Evolutionary conservation across 2,797 vertebrate species (phyloP), one percentile per base, ranked within the genome.

Genomic region (Melanotaenia parkinsoni): DNA sequence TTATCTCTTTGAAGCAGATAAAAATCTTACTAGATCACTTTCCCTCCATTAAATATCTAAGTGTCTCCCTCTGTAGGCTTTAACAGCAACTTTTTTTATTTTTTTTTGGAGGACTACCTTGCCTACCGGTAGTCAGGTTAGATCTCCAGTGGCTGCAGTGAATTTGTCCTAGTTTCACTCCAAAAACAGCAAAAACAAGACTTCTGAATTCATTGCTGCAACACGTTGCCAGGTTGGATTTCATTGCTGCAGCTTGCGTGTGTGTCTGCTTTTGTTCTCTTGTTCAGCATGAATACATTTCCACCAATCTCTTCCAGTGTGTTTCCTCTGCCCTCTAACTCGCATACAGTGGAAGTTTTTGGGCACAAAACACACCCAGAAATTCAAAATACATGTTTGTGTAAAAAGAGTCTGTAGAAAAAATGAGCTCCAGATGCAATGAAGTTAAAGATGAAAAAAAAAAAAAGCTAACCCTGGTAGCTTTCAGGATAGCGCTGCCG

Each of bases 21-120:
- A 65, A 63, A 66, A 75, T 69, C n/a, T 64, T 58, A 35, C 32
- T 35, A 60, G 54, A 59, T 68, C 53, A 26, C 5, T 37, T 61
- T 64, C 16, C 10, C 30, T 32, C n/a, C 63, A 58, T 57, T 59
- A 66, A 54, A 51, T 24, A 47, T 67, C 26, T 62, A 77, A 70
- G 32, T 12, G 20, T 62, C 28, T 10, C 28, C 14, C 14, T 11
- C 60, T 37, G 28, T 35, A 24, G 38, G 24, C 37, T 65, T 65
- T 35, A 69, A 43, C 1, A 58, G 58, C 32, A 32, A 32, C 32
- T 32, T 32, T 32, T 43, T 16, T 43, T 16, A 16, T 20, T 18
- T 64, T 68, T 16, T 67, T 1, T 7, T 35, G 1, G 33, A 74
- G 22, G 54, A 40, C 2, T 18, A 56, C 54, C 18, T 53, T 18